Percentiles rank a stretch among this genome's conserved stretches.
Evolutionary conservation across 53 echinoderm and acorn worm species (phyloP).

Genomic region (Crossaster papposus): DNA sequence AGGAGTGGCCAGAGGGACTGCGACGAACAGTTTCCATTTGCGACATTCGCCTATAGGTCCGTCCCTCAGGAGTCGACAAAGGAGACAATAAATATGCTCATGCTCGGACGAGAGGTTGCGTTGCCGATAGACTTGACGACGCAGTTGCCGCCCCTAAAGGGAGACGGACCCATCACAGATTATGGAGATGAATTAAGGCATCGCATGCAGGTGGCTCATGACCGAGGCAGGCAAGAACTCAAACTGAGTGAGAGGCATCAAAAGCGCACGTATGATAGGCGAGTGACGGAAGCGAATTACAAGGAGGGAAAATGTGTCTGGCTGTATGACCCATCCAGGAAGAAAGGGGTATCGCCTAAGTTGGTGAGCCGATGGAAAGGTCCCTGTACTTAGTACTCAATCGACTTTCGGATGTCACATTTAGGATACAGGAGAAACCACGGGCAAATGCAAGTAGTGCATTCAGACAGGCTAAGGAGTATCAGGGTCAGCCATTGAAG

Average conservation of each 20-base stretch:
- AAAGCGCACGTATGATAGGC: no score
- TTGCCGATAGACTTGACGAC: conserved; percentile 29
- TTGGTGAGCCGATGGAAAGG: no score
- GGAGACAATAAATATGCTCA: conserved; percentile 44
- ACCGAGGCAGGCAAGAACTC: conserved; percentile 5
- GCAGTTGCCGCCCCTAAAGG: neutral
- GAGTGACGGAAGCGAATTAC: no score
- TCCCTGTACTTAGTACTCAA: no score
- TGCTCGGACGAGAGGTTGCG: conserved; percentile 36
- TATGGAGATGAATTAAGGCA: conserved; percentile 28
- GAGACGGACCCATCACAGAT: neutral
- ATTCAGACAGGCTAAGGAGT: no score
- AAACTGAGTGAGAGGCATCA: conserved; percentile 26
- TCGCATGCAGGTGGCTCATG: conserved; percentile 25
- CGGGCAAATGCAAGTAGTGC: no score
- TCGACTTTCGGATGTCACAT: no score
- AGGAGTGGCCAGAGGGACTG: conserved; percentile 20
- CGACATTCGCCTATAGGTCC: conserved; percentile 22
- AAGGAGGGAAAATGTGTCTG: no score
- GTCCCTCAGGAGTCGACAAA: conserved; percentile 10
- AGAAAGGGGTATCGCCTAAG: no score
- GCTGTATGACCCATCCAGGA: no score
- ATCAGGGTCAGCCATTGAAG: no score
- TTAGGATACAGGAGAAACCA: no score
- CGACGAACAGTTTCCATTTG: conserved; percentile 33